These are phyloP conservation scores for Limnodromus scolopaceus DNA, from an alignment of 2,797 vertebrate species.

Conservation along the genomic window DNA sequence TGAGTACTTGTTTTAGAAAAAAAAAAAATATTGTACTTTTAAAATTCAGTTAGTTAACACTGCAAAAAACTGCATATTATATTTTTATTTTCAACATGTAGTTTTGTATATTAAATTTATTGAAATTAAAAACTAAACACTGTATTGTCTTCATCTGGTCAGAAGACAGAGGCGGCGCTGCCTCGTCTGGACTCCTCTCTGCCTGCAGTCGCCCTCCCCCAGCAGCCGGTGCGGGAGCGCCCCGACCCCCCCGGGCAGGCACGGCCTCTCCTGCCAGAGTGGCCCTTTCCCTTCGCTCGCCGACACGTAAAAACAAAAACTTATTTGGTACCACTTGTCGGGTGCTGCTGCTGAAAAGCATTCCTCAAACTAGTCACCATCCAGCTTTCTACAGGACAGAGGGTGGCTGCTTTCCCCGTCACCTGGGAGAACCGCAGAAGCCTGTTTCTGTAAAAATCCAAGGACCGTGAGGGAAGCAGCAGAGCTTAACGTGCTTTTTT, in stretches of 20 bases:
- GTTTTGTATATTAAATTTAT: slow-evolving; percentile 79
- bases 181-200: background rate
- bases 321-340: background rate
- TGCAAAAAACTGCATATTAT: slow-evolving; percentile 73
- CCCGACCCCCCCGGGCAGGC: background rate
- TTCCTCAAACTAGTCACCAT: background rate
- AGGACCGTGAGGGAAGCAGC: background rate
- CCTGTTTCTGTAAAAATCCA: slow-evolving; percentile 16
- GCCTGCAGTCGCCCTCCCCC: background rate
- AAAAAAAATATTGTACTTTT: slow-evolving; percentile 72
- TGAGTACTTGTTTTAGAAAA: slow-evolving; percentile 77
- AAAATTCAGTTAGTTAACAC: slow-evolving; percentile 79
- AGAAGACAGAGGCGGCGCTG: slow-evolving; percentile 59
- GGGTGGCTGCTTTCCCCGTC: background rate
- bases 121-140: slow-evolving; percentile 73
- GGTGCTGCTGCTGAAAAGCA: background rate
- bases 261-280: background rate
- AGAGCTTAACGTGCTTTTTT: background rate
- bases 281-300: background rate
- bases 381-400: slow-evolving; percentile 26
- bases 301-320: background rate
- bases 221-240: background rate
- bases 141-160: slow-evolving; percentile 70
- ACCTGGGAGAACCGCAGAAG: slow-evolving; percentile 16
- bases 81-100: slow-evolving; percentile 80